These are phyloP conservation scores for Crotalus horridus DNA, from an alignment of 2,113 vertebrate genomes.

Conservation along the genomic window DNA sequence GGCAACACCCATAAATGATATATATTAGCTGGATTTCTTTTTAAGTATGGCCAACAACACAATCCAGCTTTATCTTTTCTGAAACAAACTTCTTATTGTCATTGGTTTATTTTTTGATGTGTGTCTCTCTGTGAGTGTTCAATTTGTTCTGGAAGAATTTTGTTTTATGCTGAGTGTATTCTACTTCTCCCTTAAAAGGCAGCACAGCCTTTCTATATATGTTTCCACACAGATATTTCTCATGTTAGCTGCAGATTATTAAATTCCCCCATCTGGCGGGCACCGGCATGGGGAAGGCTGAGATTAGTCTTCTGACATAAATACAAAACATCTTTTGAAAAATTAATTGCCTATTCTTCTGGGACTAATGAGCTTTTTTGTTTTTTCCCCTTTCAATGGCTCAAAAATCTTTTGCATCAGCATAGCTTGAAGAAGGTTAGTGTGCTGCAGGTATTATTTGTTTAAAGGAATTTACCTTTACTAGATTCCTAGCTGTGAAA, in stretches of 20 bases:
- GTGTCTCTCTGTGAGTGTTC: neutral
- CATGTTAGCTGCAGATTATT: neutral
- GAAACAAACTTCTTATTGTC: neutral
- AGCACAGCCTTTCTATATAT: neutral
- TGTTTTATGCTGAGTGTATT: neutral
- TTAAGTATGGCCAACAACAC: neutral
- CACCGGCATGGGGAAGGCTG: neutral
- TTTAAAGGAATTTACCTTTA: neutral
- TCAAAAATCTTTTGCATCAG: neutral
- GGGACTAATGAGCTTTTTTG: neutral
- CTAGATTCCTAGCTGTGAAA: neutral
- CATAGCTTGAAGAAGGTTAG: neutral
- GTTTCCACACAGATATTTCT: neutral
- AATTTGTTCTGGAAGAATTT: neutral
- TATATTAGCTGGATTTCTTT: neutral
- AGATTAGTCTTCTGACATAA: neutral
- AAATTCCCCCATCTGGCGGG: neutral
- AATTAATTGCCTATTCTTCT: neutral
- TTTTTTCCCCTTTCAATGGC: neutral
- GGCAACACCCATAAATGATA: neutral
- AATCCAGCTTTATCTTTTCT: neutral
- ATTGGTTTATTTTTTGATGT: neutral
- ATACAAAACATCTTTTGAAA: neutral
- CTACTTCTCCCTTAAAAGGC: neutral
- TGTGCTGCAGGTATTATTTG: neutral